Conservation (phyloP, 2,113 vertebrate species). For the Cephalopterus ornatus region DNA sequence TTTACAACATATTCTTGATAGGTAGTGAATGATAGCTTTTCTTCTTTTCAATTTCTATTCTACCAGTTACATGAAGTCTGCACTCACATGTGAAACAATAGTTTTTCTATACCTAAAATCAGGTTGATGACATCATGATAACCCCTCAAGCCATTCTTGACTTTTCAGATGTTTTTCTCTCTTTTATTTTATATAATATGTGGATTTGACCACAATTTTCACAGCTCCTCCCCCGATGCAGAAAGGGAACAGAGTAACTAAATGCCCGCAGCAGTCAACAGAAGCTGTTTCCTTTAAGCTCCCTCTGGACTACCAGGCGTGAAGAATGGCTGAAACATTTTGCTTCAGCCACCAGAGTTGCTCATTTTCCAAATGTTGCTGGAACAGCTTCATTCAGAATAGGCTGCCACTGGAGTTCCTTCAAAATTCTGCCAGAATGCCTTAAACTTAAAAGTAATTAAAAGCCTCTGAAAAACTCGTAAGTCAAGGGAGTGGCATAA, state of each 20-base stretch:
- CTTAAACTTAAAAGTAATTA: conserved; percentile 42
- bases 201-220: conserved; percentile 32
- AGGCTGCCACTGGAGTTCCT: not conserved
- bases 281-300: conserved; percentile 13
- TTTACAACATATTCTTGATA: not conserved
- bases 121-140: not conserved
- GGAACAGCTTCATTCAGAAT: not conserved
- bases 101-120: not conserved
- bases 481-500: conserved; percentile 13
- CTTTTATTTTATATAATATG: not conserved
- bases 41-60: not conserved
- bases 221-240: conserved; percentile 8
- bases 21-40: not conserved
- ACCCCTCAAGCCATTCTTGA: not conserved
- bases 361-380: not conserved
- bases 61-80: not conserved
- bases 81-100: not conserved
- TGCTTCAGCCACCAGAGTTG: not conserved
- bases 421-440: conserved; percentile 40
- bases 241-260: not conserved
- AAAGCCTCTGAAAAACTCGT: conserved; percentile 26
- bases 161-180: not conserved
- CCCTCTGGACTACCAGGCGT: not conserved
- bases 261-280: conserved; percentile 10
- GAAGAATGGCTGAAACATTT: not conserved